These are phyloP conservation scores for Criorhina ranunculi DNA, from an alignment of 2,888 invertebrate species.

Conservation along the genomic window DNA sequence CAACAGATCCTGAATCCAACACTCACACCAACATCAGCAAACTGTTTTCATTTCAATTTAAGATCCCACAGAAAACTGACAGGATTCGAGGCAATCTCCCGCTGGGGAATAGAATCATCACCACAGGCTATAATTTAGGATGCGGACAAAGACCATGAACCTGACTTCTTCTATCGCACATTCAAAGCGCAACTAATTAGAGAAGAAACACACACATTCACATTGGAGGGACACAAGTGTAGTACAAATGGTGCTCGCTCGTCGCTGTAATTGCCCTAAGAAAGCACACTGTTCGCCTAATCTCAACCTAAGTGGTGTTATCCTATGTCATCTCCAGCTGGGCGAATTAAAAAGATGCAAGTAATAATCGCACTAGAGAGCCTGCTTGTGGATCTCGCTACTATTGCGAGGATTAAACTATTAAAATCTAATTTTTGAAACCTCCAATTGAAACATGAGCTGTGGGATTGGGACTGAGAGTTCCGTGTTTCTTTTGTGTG, in stretches of 20 bases:
- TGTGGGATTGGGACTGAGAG: neutral
- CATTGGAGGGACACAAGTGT: conserved; percentile 8
- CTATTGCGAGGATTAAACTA: conserved; percentile 61
- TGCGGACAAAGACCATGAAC: conserved; percentile 3
- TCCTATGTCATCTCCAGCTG: conserved; percentile 74
- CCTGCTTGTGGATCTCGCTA: conserved; percentile 6
- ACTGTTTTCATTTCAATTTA: conserved; percentile 1
- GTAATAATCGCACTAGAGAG: conserved; percentile 58
- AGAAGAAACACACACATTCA: conserved; percentile 53
- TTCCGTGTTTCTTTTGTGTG: conserved; percentile 16
- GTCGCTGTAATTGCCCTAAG: conserved; percentile 48
- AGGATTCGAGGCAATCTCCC: conserved; percentile 53
- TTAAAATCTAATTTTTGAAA: conserved; percentile 69
- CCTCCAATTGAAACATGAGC: conserved; percentile 72
- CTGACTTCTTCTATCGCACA: conserved; percentile 28
- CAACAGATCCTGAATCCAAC: conserved; percentile 6
- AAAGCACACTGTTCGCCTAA: conserved; percentile 25
- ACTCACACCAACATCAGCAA: conserved; percentile 6
- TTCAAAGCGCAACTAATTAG: conserved; percentile 66
- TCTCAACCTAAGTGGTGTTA: conserved; percentile 27
- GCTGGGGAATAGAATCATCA: conserved; percentile 66
- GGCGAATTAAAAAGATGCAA: conserved; percentile 72
- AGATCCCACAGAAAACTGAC: neutral
- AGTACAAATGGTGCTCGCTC: neutral
- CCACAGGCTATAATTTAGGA: conserved; percentile 65